Percentiles rank a stretch among this genome's conserved stretches.
These are phyloP conservation scores for Ctenosaura bakeri DNA, from an alignment of 2,797 vertebrate species.

Conservation along the genomic window DNA sequence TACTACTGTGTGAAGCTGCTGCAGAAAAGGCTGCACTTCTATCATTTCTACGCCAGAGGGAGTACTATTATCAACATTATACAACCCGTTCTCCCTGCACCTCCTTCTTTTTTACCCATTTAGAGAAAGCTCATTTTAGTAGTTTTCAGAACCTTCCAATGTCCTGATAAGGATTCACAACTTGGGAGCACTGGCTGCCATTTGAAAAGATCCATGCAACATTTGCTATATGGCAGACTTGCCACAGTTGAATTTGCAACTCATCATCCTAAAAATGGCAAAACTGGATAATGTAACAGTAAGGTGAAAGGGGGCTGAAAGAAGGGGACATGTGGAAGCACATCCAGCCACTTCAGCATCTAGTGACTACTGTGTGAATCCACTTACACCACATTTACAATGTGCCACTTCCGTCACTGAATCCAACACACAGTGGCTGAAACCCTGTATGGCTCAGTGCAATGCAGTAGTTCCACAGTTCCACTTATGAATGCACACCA, in stretches of 20 bases:
- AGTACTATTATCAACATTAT: too few species aligned
- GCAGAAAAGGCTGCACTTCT: neutral
- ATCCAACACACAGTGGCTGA: too few species aligned
- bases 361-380: neutral
- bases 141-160: neutral
- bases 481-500: too few species aligned
- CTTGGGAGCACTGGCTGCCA: neutral
- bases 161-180: neutral
- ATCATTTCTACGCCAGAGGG: neutral
- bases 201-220: neutral
- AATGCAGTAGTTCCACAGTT: too few species aligned
- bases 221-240: neutral
- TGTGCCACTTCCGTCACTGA: too few species aligned
- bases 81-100: too few species aligned
- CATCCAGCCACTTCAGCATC: neutral
- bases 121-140: neutral
- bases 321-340: neutral
- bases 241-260: neutral
- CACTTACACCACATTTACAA: neutral
- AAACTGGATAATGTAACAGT: neutral
- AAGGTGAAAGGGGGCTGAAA: neutral
- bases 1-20: too few species aligned
- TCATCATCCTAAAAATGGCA: neutral
- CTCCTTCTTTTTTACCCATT: neutral
- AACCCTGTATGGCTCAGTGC: too few species aligned